Evolutionary conservation across 2,113 vertebrate genomes (phyloP).

Genomic region (Struthio camelus): DNA sequence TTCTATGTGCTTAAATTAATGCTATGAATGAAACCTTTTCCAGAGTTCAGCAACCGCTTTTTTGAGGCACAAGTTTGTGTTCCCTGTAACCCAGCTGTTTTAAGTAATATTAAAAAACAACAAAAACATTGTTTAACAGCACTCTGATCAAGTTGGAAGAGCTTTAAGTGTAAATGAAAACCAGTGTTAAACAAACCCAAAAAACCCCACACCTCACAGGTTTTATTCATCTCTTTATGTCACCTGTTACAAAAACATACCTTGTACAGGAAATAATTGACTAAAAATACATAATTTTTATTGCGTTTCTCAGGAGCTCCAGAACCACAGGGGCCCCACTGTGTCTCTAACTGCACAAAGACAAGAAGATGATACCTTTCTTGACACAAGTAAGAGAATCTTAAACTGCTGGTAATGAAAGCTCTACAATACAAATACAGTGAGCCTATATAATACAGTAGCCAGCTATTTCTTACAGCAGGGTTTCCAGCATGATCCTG

Average conservation of each 20-base stretch:
- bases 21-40: not conserved
- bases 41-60: not conserved
- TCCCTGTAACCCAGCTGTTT: not conserved
- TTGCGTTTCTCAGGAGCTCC: not conserved
- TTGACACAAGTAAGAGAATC: not conserved
- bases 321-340: fast-evolving
- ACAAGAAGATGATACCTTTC: not conserved
- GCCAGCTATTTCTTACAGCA: not conserved
- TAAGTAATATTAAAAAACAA: not conserved
- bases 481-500: fast-evolving
- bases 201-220: fast-evolving
- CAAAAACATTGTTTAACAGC: not conserved
- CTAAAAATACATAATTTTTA: fast-evolving
- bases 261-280: not conserved
- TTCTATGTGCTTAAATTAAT: not conserved
- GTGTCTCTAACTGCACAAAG: too few relatives aligned
- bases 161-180: not conserved
- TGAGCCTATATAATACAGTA: fast-evolving
- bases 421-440: fast-evolving
- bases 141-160: not conserved
- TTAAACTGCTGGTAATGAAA: not conserved
- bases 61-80: not conserved
- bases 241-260: fast-evolving
- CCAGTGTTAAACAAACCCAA: not conserved
- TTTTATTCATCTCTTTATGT: not conserved